These are phyloP conservation scores for Hirtodrosophila trivittata DNA, from an alignment of 2,888 invertebrate species.

Conservation along the genomic window DNA sequence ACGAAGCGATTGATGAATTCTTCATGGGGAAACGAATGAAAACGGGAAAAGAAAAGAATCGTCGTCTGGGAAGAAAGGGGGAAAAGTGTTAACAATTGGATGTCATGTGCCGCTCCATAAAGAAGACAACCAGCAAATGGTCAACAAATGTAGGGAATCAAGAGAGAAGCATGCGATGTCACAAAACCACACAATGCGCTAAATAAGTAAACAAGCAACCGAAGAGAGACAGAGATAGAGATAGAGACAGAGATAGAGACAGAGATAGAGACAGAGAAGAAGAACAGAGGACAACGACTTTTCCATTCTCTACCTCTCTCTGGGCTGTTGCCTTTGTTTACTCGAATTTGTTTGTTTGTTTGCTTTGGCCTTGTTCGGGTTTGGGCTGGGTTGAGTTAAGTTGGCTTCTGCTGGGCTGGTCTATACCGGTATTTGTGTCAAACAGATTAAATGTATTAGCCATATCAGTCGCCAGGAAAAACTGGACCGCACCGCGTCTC, in stretches of 20 bases:
- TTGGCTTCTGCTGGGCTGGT: slow-evolving; percentile 5
- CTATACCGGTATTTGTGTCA: slow-evolving; percentile 56
- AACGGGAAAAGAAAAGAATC: slow-evolving; percentile 12
- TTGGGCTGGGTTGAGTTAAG: background rate
- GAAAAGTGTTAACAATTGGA: slow-evolving; percentile 70
- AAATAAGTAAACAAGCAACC: slow-evolving; percentile 70
- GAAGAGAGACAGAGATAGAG: slow-evolving; percentile 10
- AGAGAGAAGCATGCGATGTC: slow-evolving; percentile 44
- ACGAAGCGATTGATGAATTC: no score
- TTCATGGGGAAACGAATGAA: slow-evolving; percentile 26
- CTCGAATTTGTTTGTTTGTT: slow-evolving; percentile 22
- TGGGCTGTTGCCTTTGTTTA: slow-evolving; percentile 9
- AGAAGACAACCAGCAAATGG: slow-evolving; percentile 28
- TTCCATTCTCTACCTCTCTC: background rate
- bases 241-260: slow-evolving; percentile 18
- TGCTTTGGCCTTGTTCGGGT: slow-evolving; percentile 1
- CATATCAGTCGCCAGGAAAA: slow-evolving; percentile 56
- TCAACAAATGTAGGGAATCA: slow-evolving; percentile 16
- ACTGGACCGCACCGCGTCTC: slow-evolving; percentile 41
- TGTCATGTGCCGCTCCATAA: slow-evolving; percentile 57
- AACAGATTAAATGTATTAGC: slow-evolving; percentile 52
- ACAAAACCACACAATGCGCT: slow-evolving; percentile 55
- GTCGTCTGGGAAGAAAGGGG: slow-evolving; percentile 25
- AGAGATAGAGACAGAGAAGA: slow-evolving; percentile 5
- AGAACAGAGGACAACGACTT: slow-evolving; percentile 33